Conservation (phyloP, 2,797 vertebrate genomes). For the Leptatherina wallacei region DNA sequence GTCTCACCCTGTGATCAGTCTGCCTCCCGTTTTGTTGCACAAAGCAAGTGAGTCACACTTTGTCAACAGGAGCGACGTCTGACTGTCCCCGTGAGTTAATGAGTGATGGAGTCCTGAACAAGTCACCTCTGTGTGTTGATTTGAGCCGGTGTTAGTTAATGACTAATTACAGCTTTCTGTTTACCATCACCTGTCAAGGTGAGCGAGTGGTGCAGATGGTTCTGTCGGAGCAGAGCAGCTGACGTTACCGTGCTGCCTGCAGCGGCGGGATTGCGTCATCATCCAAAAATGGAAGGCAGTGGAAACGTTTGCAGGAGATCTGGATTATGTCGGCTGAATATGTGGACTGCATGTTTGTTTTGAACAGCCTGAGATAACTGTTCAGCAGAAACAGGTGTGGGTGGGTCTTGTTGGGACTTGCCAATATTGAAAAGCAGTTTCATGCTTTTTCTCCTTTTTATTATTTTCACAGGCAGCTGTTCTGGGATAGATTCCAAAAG, state of each 20-base stretch:
- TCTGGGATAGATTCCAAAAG: neutral
- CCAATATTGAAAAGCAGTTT: slow-evolving; percentile 41
- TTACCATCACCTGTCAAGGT: slow-evolving; percentile 67
- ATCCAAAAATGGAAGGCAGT: slow-evolving; percentile 58
- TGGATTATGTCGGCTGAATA: slow-evolving; percentile 41
- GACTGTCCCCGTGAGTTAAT: slow-evolving; percentile 78
- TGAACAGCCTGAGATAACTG: slow-evolving; percentile 32
- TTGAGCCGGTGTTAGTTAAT: slow-evolving; percentile 65
- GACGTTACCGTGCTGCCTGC: slow-evolving; percentile 29
- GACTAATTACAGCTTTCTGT: slow-evolving; percentile 70
- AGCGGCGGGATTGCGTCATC: slow-evolving; percentile 56
- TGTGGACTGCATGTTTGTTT: slow-evolving; percentile 41
- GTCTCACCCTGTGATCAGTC: slow-evolving; percentile 52
- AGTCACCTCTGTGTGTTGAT: slow-evolving; percentile 66
- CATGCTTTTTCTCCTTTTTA: slow-evolving; percentile 17
- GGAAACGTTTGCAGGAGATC: slow-evolving; percentile 67
- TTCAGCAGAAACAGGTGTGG: slow-evolving; percentile 70
- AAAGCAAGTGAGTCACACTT: slow-evolving; percentile 75
- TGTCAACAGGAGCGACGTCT: slow-evolving; percentile 71
- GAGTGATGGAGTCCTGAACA: slow-evolving; percentile 75
- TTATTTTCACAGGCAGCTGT: slow-evolving; percentile 11
- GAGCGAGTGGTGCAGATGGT: slow-evolving; percentile 52
- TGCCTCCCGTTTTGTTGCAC: slow-evolving; percentile 59
- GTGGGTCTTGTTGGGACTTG: slow-evolving; percentile 73
- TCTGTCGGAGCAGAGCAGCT: slow-evolving; percentile 38